Conservation (phyloP, 2,113 vertebrate species). For the Dipodomys ordii region DNA sequence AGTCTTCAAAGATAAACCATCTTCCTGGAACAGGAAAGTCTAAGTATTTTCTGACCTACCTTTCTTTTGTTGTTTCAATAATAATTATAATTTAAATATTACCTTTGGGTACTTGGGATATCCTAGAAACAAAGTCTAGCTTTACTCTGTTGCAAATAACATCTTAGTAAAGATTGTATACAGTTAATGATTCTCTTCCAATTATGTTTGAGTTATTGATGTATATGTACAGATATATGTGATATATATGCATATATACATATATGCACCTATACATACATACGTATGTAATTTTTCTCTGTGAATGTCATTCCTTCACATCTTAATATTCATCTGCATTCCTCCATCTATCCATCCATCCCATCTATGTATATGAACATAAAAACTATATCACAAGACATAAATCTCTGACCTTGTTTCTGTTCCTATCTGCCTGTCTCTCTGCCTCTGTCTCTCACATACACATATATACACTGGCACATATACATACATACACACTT, state of each 20-base stretch:
- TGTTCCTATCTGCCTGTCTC: no score
- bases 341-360: no score
- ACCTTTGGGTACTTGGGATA: conserved; percentile 38
- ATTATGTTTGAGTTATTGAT: not conserved
- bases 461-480: no score
- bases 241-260: no score
- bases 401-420: no score
- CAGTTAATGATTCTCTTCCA: not conserved
- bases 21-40: conserved; percentile 17
- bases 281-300: not conserved
- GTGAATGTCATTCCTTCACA: not conserved
- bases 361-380: no score
- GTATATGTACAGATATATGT: no score
- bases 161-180: not conserved
- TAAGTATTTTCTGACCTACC: conserved; percentile 21
- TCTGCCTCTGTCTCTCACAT: no score
- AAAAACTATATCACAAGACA: no score
- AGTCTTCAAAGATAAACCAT: conserved; percentile 33
- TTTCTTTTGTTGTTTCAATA: conserved; percentile 49
- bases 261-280: no score
- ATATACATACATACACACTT: no score
- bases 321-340: no score
- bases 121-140: not conserved
- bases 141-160: not conserved
- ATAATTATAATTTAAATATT: conserved; percentile 30